phyloP scores from a whole-genome alignment of 2,113 vertebrate genomes.

The Pelusios castaneus region DNA sequence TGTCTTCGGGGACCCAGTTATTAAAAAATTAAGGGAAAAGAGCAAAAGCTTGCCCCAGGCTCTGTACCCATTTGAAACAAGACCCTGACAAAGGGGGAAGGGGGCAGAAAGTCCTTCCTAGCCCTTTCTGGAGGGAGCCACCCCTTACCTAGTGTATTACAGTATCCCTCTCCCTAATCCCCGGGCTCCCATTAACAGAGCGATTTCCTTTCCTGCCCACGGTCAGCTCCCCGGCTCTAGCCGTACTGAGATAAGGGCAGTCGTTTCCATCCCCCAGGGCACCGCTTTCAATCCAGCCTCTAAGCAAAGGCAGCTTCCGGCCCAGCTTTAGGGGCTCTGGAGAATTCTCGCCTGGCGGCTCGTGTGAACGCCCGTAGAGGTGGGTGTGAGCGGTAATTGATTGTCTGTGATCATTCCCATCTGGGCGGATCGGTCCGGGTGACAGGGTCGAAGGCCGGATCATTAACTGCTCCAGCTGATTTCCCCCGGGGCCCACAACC shows the following conservation, averaged over 20 bases:
- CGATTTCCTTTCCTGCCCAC: background rate
- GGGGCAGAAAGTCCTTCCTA: background rate
- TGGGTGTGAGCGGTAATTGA: background rate
- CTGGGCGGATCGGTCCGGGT: background rate
- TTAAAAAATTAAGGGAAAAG: background rate
- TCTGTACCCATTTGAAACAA: background rate
- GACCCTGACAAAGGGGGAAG: background rate
- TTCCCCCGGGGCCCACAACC: background rate
- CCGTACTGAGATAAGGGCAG: background rate
- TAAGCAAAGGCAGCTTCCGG: background rate
- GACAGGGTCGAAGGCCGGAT: background rate
- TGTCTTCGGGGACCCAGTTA: background rate
- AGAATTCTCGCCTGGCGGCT: background rate
- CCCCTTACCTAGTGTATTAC: background rate
- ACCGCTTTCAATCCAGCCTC: background rate
- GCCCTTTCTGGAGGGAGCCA: background rate
- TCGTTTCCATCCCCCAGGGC: background rate
- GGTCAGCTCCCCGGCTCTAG: background rate
- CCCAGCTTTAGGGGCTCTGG: background rate
- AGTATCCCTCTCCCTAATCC: background rate
- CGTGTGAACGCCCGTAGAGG: background rate
- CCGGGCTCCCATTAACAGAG: background rate
- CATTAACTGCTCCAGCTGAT: background rate
- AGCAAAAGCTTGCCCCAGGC: background rate
- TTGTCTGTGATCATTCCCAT: slow-evolving; percentile 10